Conservation (phyloP, 2,888 invertebrate genomes). For the Eurytoma adleriae region DNA sequence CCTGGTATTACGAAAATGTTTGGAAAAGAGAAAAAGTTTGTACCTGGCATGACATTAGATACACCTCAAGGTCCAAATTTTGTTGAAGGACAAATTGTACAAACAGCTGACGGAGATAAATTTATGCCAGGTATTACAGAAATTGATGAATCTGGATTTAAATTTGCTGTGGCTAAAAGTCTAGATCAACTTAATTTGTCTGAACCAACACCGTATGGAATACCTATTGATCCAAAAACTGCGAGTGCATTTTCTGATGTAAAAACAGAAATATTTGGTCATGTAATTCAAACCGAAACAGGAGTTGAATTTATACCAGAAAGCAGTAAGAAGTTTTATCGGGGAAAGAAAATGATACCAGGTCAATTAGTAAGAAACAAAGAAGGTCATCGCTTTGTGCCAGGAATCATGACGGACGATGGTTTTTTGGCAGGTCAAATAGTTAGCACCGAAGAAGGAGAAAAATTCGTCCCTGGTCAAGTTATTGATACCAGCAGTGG, state of each 20-base stretch:
- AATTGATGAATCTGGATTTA: constrained; percentile 76
- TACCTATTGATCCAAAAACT: constrained; percentile 78
- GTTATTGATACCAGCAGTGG: constrained; percentile 83
- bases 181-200: constrained; percentile 79
- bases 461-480: constrained; percentile 85
- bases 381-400: constrained; percentile 82
- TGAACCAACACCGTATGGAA: constrained; percentile 78
- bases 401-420: constrained; percentile 83
- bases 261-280: constrained; percentile 79
- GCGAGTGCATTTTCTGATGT: constrained; percentile 76
- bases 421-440: constrained; percentile 84
- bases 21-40: constrained; percentile 75
- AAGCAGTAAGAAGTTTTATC: constrained; percentile 74
- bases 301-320: constrained; percentile 84
- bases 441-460: constrained; percentile 83
- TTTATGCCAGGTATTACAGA: constrained; percentile 81
- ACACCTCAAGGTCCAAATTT: constrained; percentile 82
- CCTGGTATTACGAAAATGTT: constrained; percentile 79
- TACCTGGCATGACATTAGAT: constrained; percentile 81
- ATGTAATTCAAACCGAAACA: constrained; percentile 82
- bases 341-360: constrained; percentile 80
- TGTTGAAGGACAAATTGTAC: constrained; percentile 82
- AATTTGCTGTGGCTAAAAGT: constrained; percentile 80
- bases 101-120: constrained; percentile 77
- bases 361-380: constrained; percentile 81